These are phyloP conservation scores for Drosophila novamexicana DNA, from an alignment of 1,140 invertebrate species.

Conservation along the genomic window DNA sequence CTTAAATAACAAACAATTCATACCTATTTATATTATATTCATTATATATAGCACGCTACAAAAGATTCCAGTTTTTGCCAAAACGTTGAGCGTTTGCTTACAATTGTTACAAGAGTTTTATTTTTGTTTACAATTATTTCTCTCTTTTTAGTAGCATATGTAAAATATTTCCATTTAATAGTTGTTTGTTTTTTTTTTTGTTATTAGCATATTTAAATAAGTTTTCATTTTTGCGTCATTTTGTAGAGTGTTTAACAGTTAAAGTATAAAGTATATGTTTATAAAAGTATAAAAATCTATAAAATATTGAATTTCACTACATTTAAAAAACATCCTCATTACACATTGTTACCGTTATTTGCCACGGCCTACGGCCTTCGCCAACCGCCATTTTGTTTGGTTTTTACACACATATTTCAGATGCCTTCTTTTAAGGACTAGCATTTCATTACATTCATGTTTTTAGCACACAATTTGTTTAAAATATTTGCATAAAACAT, in stretches of 20 bases:
- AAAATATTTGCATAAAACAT: conserved; percentile 68
- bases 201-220: conserved; percentile 64
- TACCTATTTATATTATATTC: conserved; percentile 53
- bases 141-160: conserved; percentile 49
- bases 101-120: conserved; percentile 9
- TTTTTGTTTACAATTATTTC: not conserved
- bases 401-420: conserved; percentile 56
- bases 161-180: conserved; percentile 73
- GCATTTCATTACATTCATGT: conserved; percentile 71
- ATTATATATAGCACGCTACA: conserved; percentile 63
- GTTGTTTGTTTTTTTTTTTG: conserved; percentile 54
- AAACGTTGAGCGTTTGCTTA: conserved; percentile 76
- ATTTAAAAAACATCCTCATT: conserved; percentile 72
- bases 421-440: conserved; percentile 69
- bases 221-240: conserved; percentile 37
- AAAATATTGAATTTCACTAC: conserved; percentile 81
- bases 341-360: conserved; percentile 44
- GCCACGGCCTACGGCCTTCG: conserved; percentile 17
- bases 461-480: conserved; percentile 70
- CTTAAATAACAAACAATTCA: conserved; percentile 54
- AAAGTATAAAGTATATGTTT: conserved; percentile 80
- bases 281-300: conserved; percentile 83
- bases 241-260: conserved; percentile 65
- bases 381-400: conserved; percentile 14
- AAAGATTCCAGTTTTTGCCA: conserved; percentile 70